phyloP scores from a whole-genome alignment of 2,888 invertebrate species.

The Lithophane semibrunnea region DNA sequence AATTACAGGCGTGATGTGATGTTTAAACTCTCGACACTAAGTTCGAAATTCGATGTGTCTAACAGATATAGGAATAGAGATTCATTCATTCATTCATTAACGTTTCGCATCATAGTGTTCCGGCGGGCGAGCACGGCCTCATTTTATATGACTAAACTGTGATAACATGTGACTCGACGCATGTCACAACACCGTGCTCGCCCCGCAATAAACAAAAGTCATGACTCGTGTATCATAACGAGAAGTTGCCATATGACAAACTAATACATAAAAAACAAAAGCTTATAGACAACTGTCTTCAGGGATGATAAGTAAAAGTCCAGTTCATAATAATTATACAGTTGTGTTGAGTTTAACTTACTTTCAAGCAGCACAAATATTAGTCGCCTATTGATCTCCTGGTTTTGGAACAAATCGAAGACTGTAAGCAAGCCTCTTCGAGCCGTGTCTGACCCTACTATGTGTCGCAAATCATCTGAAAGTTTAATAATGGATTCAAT shows the following conservation, averaged over 20 bases:
- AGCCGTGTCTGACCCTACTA: conserved; percentile 97
- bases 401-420: conserved; percentile 96
- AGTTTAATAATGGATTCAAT: conserved; percentile 41
- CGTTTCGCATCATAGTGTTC: background rate
- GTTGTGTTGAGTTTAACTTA: conserved; percentile 63
- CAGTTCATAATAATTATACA: background rate
- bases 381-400: conserved; percentile 95
- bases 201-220: background rate
- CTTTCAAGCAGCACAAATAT: conserved; percentile 96
- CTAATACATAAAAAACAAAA: background rate
- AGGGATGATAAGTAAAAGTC: background rate
- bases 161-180: too few relatives aligned
- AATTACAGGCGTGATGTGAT: too few relatives aligned
- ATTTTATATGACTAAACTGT: too few relatives aligned
- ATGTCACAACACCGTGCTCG: too few relatives aligned
- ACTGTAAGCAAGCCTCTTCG: conserved; percentile 95
- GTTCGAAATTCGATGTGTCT: background rate
- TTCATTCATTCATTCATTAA: background rate
- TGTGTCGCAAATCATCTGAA: conserved; percentile 96
- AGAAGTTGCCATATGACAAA: background rate
- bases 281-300: background rate
- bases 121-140: too few relatives aligned
- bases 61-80: background rate
- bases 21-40: background rate
- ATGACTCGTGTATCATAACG: background rate